Conservation (phyloP, 2,888 invertebrate species). For the Cepaea hortensis region DNA sequence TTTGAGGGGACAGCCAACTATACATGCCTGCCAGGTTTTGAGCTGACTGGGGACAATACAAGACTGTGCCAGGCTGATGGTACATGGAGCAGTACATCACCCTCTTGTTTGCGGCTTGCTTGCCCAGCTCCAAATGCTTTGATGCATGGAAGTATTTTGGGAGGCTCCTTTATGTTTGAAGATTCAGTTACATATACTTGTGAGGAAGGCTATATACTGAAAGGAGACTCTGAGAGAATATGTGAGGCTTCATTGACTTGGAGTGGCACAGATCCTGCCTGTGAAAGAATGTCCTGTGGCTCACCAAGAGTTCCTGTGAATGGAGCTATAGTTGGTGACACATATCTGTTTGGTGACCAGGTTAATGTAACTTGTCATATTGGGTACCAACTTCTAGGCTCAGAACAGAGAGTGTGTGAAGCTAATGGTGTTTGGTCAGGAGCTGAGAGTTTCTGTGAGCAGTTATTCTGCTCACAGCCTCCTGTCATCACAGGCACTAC, state of each 20-base stretch:
- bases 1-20: slow-evolving; percentile 51
- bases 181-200: slow-evolving; percentile 53
- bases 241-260: slow-evolving; percentile 60
- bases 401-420: slow-evolving; percentile 53
- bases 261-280: slow-evolving; percentile 57
- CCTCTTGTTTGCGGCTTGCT: slow-evolving; percentile 60
- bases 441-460: slow-evolving; percentile 55
- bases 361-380: slow-evolving; percentile 54
- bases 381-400: slow-evolving; percentile 60
- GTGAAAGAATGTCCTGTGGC: slow-evolving; percentile 55
- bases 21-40: slow-evolving; percentile 79
- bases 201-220: slow-evolving; percentile 58
- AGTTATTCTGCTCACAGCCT: slow-evolving; percentile 59
- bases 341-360: slow-evolving; percentile 49
- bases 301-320: slow-evolving; percentile 54
- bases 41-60: slow-evolving; percentile 90
- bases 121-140: slow-evolving; percentile 58
- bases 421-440: slow-evolving; percentile 61
- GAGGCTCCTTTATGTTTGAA: slow-evolving; percentile 45
- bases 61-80: slow-evolving; percentile 79
- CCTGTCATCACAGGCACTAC: background rate
- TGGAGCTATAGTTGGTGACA: slow-evolving; percentile 50
- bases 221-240: slow-evolving; percentile 52
- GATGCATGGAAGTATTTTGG: slow-evolving; percentile 49
- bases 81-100: slow-evolving; percentile 63